Conservation (phyloP, 1,140 invertebrate species). For the Drosophila kikkawai region DNA sequence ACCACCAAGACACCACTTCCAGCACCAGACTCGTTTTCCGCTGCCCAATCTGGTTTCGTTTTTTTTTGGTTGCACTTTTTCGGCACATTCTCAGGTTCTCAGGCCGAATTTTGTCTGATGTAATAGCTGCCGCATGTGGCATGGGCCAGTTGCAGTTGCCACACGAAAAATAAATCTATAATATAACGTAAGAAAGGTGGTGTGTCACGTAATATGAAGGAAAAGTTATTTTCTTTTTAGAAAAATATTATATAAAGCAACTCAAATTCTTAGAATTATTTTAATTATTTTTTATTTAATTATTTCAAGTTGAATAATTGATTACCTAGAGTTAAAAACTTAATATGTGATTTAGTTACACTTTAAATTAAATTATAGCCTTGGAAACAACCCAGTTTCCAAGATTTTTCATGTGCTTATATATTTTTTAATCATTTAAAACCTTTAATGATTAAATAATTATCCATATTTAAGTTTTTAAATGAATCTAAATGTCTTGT, state of each 20-base stretch:
- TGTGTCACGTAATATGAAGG: background rate
- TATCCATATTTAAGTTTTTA: background rate
- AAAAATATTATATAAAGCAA: too few relatives aligned
- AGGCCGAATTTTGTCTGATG: constrained; percentile 66
- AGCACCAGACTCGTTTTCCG: constrained; percentile 55
- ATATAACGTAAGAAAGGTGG: background rate
- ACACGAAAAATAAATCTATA: constrained; percentile 9
- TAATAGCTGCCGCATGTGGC: constrained; percentile 63
- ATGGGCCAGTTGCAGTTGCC: constrained; percentile 42
- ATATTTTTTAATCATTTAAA: background rate
- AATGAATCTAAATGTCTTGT: background rate
- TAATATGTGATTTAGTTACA: background rate
- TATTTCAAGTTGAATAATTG: background rate
- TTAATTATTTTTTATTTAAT: too few relatives aligned
- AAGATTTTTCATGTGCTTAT: background rate
- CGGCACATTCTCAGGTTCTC: constrained; percentile 74
- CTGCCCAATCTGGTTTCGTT: constrained; percentile 60
- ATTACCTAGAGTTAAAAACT: too few relatives aligned
- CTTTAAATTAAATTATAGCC: background rate
- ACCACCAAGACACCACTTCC: constrained; percentile 26
- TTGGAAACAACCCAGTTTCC: background rate
- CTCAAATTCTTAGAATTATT: too few relatives aligned
- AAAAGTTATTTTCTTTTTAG: fast-evolving
- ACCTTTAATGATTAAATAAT: too few relatives aligned
- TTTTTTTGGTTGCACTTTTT: constrained; percentile 30